Evolutionary conservation across 2,797 vertebrate genomes (phyloP).

Genomic region (Notolabrus celidotus): DNA sequence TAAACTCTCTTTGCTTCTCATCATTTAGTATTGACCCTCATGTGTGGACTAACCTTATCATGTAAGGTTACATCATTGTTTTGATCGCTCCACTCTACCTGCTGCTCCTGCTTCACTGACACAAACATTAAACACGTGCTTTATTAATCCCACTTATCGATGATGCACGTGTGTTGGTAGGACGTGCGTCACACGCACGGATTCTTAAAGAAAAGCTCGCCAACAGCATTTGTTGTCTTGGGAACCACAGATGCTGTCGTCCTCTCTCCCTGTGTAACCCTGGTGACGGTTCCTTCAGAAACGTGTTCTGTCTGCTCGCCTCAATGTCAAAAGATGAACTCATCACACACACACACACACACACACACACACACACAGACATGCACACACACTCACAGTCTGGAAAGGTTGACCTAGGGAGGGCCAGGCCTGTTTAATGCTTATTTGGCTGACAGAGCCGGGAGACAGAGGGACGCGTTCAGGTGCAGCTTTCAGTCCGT

Average conservation of each 20-base stretch:
- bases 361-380: neutral
- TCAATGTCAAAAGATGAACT: conserved; percentile 63
- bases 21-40: no score
- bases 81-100: no score
- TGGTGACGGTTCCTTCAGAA: conserved; percentile 60
- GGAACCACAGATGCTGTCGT: conserved; percentile 60
- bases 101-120: no score
- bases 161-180: no score
- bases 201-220: no score
- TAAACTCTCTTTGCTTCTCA: no score
- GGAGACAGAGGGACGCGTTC: conserved; percentile 19
- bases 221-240: conserved; percentile 38
- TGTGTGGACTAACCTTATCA: no score
- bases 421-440: conserved; percentile 27
- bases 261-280: conserved; percentile 58
- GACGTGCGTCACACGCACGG: no score
- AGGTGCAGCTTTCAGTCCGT: conserved; percentile 19
- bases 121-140: no score
- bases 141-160: no score
- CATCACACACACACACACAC: neutral
- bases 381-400: conserved; percentile 3
- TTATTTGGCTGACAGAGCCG: conserved; percentile 41
- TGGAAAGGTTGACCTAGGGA: conserved; percentile 19
- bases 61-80: no score
- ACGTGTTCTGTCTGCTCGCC: conserved; percentile 63